These are phyloP conservation scores for Gambusia yucatana DNA, from an alignment of 2,797 vertebrate species.

Conservation along the genomic window DNA sequence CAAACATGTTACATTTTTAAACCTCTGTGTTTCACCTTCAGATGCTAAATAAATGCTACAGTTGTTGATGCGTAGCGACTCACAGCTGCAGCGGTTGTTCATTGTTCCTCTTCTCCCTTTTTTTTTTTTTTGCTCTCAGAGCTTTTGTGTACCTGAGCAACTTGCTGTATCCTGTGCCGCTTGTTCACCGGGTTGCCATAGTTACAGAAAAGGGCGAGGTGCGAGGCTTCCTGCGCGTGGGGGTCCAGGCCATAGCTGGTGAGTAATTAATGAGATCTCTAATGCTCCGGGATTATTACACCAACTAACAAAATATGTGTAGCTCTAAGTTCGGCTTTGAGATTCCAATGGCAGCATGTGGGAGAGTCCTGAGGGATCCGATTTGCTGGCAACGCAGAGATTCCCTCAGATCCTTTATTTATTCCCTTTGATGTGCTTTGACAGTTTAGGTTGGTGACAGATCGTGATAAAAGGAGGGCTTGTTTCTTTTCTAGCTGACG, in stretches of 20 bases:
- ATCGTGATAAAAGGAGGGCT: slow-evolving; percentile 49
- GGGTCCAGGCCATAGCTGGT: slow-evolving; percentile 98
- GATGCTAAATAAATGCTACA: background rate
- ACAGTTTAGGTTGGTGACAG: slow-evolving; percentile 27
- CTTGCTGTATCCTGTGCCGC: slow-evolving; percentile 94
- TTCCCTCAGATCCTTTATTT: slow-evolving; percentile 18
- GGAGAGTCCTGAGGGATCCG: background rate
- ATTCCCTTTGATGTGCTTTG: slow-evolving; percentile 38
- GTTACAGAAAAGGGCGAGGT: slow-evolving; percentile 98
- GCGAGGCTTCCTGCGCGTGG: slow-evolving; percentile 94
- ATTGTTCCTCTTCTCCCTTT: slow-evolving; percentile 22
- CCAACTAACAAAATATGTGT: background rate
- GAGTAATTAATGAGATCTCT: slow-evolving; percentile 66
- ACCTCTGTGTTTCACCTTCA: background rate
- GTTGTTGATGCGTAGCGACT: background rate
- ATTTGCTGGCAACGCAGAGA: slow-evolving; percentile 18
- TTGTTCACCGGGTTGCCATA: slow-evolving; percentile 95
- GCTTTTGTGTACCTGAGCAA: slow-evolving; percentile 99
- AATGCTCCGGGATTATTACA: slow-evolving; percentile 19
- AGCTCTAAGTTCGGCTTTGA: slow-evolving; percentile 3
- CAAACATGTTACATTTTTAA: slow-evolving; percentile 19
- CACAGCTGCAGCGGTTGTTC: slow-evolving; percentile 15
- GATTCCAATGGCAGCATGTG: slow-evolving; percentile 8
- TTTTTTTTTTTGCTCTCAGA: slow-evolving; percentile 71
- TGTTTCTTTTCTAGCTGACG: slow-evolving; percentile 85